phyloP scores from a whole-genome alignment of 2,113 vertebrate genomes.

The Sorex araneus region DNA sequence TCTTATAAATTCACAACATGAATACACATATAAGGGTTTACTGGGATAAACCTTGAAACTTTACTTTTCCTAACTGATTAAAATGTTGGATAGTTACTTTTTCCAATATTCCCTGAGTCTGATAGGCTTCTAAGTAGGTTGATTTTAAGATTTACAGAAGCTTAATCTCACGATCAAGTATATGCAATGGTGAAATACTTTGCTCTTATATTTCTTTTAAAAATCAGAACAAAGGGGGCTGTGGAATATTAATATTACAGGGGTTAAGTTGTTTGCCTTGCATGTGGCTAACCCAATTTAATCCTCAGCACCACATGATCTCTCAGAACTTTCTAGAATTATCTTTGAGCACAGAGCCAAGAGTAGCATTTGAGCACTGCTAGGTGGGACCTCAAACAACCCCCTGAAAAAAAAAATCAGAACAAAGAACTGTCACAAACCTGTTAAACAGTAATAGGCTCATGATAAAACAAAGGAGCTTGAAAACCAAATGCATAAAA shows the following conservation, averaged over 20 bases:
- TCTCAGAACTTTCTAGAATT: no score
- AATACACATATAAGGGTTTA: not conserved
- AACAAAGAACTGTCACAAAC: not conserved
- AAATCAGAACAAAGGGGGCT: not conserved
- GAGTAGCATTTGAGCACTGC: no score
- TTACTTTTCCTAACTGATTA: not conserved
- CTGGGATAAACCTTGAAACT: not conserved
- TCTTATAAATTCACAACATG: not conserved
- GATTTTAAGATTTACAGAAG: conserved; percentile 3
- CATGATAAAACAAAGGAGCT: not conserved
- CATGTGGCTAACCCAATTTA: no score
- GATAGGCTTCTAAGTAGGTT: not conserved
- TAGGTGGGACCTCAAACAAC: no score
- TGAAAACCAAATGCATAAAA: not conserved
- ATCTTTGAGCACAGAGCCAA: no score
- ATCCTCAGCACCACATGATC: no score
- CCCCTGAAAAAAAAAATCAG: not conserved
- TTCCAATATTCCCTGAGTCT: not conserved
- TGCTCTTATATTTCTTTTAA: conserved; percentile 41
- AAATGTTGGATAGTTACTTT: not conserved
- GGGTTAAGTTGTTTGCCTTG: no score
- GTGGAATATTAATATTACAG: no score
- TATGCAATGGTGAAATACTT: not conserved
- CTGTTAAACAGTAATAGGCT: conserved; percentile 14
- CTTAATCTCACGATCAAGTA: not conserved